Evolutionary conservation across 2,113 vertebrate species (phyloP).

Genomic region (Synodontis membranacea): DNA sequence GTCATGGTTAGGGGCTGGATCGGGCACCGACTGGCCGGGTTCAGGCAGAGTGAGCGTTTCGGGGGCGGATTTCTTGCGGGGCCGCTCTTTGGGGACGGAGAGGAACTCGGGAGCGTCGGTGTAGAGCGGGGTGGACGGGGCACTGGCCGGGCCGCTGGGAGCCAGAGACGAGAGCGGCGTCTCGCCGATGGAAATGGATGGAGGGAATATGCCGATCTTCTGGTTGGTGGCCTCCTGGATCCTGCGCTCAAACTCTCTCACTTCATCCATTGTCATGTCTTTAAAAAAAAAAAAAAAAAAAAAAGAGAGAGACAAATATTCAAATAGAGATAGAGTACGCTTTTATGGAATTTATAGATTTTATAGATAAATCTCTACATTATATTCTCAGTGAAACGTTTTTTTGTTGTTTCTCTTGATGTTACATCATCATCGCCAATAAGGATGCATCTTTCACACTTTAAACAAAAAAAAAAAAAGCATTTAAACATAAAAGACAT

Average conservation of each 20-base stretch:
- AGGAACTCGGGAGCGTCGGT: slow-evolving; percentile 95
- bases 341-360: background rate
- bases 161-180: slow-evolving; percentile 80
- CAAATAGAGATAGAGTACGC: background rate
- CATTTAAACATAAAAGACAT: background rate
- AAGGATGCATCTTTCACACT: background rate
- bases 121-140: slow-evolving; percentile 92
- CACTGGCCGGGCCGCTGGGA: slow-evolving; percentile 88
- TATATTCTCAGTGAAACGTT: background rate
- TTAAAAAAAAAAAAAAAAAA: slow-evolving; percentile 53
- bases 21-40: slow-evolving; percentile 72
- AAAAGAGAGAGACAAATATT: background rate
- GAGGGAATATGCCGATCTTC: slow-evolving; percentile 94
- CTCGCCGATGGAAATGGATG: slow-evolving; percentile 89
- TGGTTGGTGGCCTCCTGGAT: slow-evolving; percentile 98
- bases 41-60: slow-evolving; percentile 97
- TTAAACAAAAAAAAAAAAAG: background rate
- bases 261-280: slow-evolving; percentile 99
- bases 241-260: slow-evolving; percentile 91
- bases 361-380: background rate
- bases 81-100: slow-evolving; percentile 90
- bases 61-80: slow-evolving; percentile 95
- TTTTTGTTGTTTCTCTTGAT: background rate
- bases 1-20: slow-evolving; percentile 60
- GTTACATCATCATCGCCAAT: background rate